Conservation (phyloP, 2,113 vertebrate species). For the Bostrychus sinensis region DNA sequence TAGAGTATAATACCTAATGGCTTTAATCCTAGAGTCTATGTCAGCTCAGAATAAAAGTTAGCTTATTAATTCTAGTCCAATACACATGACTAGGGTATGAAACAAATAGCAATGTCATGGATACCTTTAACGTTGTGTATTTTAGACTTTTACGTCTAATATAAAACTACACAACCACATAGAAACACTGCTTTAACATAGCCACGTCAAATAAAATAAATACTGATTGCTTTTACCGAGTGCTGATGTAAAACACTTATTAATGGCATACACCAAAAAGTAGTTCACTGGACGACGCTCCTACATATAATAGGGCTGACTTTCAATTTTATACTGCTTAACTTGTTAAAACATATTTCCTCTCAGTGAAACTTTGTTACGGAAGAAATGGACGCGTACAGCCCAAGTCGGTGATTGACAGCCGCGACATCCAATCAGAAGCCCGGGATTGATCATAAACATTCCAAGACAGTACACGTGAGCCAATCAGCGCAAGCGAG, state of each 20-base stretch:
- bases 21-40: no score
- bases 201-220: constrained; percentile 60
- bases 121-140: constrained; percentile 1
- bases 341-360: constrained; percentile 64
- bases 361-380: constrained; percentile 78
- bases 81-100: background rate
- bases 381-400: constrained; percentile 67
- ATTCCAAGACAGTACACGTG: constrained; percentile 42
- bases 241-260: background rate
- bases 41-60: no score
- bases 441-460: constrained; percentile 52
- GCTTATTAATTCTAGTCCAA: background rate
- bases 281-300: no score
- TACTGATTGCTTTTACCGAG: constrained; percentile 9
- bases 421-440: constrained; percentile 62
- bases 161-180: background rate
- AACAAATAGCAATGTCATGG: background rate
- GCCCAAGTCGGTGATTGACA: constrained; percentile 55
- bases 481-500: constrained; percentile 66
- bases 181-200: constrained; percentile 35
- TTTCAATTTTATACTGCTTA: constrained; percentile 22
- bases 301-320: background rate
- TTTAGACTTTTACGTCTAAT: background rate
- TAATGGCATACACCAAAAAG: background rate
- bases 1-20: no score